Evolutionary conservation across 2,888 invertebrate genomes (phyloP), one percentile per base, ranked within the genome.

Genomic region (Lasioglossum villosulum): DNA sequence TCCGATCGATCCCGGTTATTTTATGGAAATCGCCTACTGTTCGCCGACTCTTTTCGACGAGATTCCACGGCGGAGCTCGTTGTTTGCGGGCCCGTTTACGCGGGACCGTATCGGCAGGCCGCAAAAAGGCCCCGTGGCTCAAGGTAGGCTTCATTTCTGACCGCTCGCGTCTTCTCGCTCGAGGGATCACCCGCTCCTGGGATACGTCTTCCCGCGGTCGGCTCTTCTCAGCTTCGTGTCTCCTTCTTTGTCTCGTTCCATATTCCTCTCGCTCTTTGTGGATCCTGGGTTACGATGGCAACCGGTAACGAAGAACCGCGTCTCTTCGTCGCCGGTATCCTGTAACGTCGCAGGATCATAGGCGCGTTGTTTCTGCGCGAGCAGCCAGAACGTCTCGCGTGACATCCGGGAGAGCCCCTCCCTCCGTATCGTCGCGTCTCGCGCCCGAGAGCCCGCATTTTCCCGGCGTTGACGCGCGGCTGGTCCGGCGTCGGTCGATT

Each of bases 91-190:
- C 56, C 75, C 75, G 14, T 37, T 45, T 19, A 52, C 12, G 63
- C 63, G 56, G 63, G 27, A 59, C 34, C 56, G 71, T 83, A 83
- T 86, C 86, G 86, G 75, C 83, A 59, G 74, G 4, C 68, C 66
- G 74, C 82, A 84, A 89, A 90, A 90, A 90, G 83, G 78, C 34
- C 39, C 56, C 74, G 56, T 63, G 78, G 82, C 84, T 90, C 90
- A 91, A 90, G 90, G 90, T 88, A 90, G 91, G 85, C 90, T 90
- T 88, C 87, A 88, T 91, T 91, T 90, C 91, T 91, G 81, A 80
- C 74, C 87, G 82, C 83, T 68, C 68, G 39, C 37, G 37, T 23
- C 71, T 73, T 82, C 82, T 73, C 75, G 80, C 81, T 37, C 81
- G 70, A 76, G 74, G n/a, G 83, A 89, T 89, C 90, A 88, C 86